Base-by-base conservation (phyloP, 2,888 invertebrate genomes). In the Heteromurus nitidus region DNA sequence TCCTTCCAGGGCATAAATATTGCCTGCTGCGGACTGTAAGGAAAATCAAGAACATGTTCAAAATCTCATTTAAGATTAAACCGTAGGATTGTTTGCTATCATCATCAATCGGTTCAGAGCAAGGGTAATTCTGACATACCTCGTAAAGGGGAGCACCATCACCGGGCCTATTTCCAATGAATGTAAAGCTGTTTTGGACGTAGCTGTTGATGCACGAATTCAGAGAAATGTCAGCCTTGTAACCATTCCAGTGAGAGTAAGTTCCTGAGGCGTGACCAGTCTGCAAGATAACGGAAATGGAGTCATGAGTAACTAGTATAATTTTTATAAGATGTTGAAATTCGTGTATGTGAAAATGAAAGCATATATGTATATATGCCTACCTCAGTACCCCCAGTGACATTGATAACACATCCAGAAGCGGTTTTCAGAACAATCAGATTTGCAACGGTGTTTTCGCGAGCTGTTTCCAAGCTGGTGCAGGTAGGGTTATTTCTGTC, bases 361-460 rank as follows among this genome's bases (percentile, higher is more conserved):
- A n/a, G n/a, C 11, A 5, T 18, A n/a, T 18, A 50, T n/a, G n/a
- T n/a, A 11, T 26, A n/a, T n/a, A n/a, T n/a, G n/a, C n/a, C n/a
- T 50, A 84, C 85, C 79, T 86, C 85, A 42, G 86, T 86, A 69
- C 85, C 86, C 42, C 85, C 86, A n/a, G 86, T 85, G 44, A 85
- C 84, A n/a, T 80, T 85, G 11, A 86, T 80, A 1, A 62, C 47
- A 55, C 85, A 86, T 18, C 76, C 83, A 20, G 86, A 86, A 16
- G 85, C 82, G 9, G 20, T 44, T 31, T 82, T 85, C 30, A 86
- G 55, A 0, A 82, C 82, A 0, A 77, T 58, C 18, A 84, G 47
- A 42, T 80, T 80, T 28, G 65, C 58, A 67, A 86, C 82, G 16
- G 85, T 82, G 58, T 84, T 85, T 18, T 68, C 74, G 1, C 80